These are phyloP conservation scores for Lutjanus erythropterus DNA, from an alignment of 2,113 vertebrate genomes.

Conservation along the genomic window DNA sequence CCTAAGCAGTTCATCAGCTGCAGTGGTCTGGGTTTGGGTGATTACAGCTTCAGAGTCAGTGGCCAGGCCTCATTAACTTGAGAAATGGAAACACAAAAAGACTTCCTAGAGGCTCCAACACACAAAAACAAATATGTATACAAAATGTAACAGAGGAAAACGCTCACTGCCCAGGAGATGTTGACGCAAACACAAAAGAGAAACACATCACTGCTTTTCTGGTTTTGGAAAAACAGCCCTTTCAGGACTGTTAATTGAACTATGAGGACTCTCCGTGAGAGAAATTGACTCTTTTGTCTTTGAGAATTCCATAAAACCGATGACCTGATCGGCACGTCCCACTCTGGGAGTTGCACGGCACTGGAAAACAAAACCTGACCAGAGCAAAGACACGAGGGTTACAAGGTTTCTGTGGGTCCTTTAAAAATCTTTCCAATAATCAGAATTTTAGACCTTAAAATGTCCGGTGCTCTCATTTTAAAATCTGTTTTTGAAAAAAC, in stretches of 20 bases:
- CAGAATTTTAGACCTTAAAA: too few relatives aligned
- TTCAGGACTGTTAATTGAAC: constrained; percentile 32
- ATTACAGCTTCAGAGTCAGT: constrained; percentile 50
- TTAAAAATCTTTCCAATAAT: too few relatives aligned
- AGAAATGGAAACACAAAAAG: constrained; percentile 43
- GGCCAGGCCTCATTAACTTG: constrained; percentile 54
- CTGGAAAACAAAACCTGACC: constrained; percentile 26
- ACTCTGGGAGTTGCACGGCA: constrained; percentile 4
- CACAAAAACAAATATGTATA: constrained; percentile 15
- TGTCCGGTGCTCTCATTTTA: too few relatives aligned
- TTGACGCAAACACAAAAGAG: constrained; percentile 1
- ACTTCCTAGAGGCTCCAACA: constrained; percentile 13
- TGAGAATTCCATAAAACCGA: constrained; percentile 55
- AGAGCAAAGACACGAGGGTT: not conserved
- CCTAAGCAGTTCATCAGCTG: constrained; percentile 37
- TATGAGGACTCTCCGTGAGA: constrained; percentile 3
- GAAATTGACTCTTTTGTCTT: constrained; percentile 52
- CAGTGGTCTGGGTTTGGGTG: constrained; percentile 35
- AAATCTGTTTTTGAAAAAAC: too few relatives aligned
- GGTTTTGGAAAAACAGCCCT: not conserved
- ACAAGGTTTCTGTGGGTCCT: too few relatives aligned
- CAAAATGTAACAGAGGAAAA: not conserved
- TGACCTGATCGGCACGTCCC: constrained; percentile 44
- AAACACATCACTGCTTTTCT: not conserved
- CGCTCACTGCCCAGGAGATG: not conserved